Conservation (phyloP, 2,888 invertebrate genomes). For the Pollenia griseotomentosa region DNA sequence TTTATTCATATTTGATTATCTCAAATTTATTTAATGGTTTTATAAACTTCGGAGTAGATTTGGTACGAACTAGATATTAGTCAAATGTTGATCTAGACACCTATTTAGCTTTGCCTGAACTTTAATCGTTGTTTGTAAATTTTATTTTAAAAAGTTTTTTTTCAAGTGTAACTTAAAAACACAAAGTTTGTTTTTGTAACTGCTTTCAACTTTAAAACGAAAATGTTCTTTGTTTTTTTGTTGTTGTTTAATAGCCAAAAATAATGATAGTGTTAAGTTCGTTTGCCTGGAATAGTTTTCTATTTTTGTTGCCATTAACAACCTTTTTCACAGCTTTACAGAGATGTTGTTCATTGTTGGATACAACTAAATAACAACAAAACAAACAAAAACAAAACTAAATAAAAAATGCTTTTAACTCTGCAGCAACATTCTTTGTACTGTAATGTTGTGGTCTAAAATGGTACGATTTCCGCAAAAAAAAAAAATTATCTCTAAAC, state of each 20-base stretch:
- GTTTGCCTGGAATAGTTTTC: constrained; percentile 37
- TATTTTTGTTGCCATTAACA: constrained; percentile 68
- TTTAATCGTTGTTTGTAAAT: constrained; percentile 16
- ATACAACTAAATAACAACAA: constrained; percentile 2
- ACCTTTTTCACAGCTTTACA: constrained; percentile 70
- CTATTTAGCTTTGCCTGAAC: background rate
- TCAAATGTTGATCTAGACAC: no score
- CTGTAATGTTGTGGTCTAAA: constrained; percentile 72
- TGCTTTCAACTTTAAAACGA: background rate
- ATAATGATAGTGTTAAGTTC: constrained; percentile 42
- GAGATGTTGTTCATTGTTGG: constrained; percentile 40
- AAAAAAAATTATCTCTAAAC: constrained; percentile 48
- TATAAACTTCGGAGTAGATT: no score
- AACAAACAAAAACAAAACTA: background rate
- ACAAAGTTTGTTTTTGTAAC: background rate
- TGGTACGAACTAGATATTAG: no score
- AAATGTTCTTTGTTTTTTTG: background rate
- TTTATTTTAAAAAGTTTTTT: background rate
- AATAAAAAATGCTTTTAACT: constrained; percentile 66
- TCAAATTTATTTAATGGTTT: no score
- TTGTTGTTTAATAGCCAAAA: constrained; percentile 13
- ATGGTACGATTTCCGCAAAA: constrained; percentile 55
- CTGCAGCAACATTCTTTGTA: constrained; percentile 70
- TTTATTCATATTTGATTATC: no score
- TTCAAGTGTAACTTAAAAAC: constrained; percentile 33